Evolutionary conservation across 2,113 vertebrate genomes (phyloP).

Genomic region (Psettodes erumei): DNA sequence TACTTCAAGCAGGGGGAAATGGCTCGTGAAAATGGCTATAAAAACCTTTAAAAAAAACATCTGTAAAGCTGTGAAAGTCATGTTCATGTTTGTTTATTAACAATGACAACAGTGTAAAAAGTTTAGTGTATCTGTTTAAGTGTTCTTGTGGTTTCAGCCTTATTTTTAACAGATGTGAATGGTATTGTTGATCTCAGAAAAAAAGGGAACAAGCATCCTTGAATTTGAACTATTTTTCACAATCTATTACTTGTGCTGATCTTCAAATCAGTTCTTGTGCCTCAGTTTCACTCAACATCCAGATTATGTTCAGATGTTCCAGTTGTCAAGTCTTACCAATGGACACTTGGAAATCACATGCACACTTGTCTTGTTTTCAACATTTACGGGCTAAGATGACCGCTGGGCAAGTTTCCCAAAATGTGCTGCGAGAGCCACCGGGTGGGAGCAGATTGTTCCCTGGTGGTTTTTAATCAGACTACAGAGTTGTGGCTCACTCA

Average conservation of each 20-base stretch:
- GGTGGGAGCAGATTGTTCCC: conserved; percentile 57
- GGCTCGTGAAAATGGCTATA: no score
- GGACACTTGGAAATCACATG: neutral
- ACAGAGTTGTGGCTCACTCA: conserved; percentile 40
- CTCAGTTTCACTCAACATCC: neutral
- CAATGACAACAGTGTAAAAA: no score
- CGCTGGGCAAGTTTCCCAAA: conserved; percentile 54
- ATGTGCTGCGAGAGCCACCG: conserved; percentile 8
- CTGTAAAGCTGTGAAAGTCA: no score
- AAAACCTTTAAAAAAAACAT: no score
- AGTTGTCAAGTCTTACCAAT: neutral
- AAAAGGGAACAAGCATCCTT: neutral
- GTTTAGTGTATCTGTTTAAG: neutral
- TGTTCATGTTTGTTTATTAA: no score
- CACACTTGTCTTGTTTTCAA: conserved; percentile 37
- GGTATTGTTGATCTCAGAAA: neutral
- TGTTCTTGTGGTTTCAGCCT: neutral
- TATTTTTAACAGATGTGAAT: neutral
- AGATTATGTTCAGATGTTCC: neutral
- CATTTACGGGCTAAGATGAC: conserved; percentile 46
- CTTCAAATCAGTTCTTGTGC: neutral
- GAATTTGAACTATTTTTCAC: neutral
- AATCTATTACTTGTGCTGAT: neutral
- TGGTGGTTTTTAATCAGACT: conserved; percentile 72
- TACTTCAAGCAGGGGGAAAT: neutral